phyloP scores from a whole-genome alignment of 2,888 invertebrate genomes.

The Orthonychiurus folsomi region DNA sequence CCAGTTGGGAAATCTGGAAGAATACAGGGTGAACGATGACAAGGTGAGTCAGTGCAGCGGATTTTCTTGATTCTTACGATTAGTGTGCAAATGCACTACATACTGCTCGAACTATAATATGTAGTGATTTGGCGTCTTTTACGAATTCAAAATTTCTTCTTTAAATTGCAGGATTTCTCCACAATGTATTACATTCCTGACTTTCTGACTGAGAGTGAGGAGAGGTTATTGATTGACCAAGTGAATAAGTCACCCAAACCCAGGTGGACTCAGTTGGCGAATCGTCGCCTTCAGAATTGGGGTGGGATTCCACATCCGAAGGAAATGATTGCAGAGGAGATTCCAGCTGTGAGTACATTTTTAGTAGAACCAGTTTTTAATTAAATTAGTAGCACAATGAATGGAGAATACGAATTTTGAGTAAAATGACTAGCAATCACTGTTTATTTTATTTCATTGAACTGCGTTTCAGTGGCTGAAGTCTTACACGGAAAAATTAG shows the following conservation, averaged over 20 bases:
- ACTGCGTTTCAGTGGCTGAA: conserved; percentile 59
- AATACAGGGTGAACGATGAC: neutral
- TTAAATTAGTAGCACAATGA: neutral
- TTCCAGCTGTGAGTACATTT: conserved; percentile 57
- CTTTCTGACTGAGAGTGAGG: conserved; percentile 65
- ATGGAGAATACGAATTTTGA: too few relatives aligned
- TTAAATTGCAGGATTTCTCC: neutral
- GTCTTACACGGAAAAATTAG: conserved; percentile 60
- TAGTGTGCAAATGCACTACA: too few relatives aligned
- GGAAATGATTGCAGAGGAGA: conserved; percentile 82
- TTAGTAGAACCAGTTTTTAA: too few relatives aligned
- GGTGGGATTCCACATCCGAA: conserved; percentile 88
- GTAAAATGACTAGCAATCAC: neutral
- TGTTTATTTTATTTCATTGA: conserved; percentile 10
- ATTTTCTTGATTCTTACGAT: too few relatives aligned
- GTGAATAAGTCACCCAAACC: conserved; percentile 77
- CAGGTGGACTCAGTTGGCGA: conserved; percentile 88
- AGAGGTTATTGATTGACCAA: conserved; percentile 61
- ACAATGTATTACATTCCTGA: conserved; percentile 73
- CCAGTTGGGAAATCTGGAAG: too few relatives aligned
- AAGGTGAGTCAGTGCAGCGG: too few relatives aligned
- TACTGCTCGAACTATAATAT: too few relatives aligned
- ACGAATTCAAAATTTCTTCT: too few relatives aligned
- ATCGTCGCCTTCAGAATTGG: conserved; percentile 93
- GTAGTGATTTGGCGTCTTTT: too few relatives aligned